phyloP scores from a whole-genome alignment of 2,797 vertebrate species.

The Muraenolepis orangiensis region DNA sequence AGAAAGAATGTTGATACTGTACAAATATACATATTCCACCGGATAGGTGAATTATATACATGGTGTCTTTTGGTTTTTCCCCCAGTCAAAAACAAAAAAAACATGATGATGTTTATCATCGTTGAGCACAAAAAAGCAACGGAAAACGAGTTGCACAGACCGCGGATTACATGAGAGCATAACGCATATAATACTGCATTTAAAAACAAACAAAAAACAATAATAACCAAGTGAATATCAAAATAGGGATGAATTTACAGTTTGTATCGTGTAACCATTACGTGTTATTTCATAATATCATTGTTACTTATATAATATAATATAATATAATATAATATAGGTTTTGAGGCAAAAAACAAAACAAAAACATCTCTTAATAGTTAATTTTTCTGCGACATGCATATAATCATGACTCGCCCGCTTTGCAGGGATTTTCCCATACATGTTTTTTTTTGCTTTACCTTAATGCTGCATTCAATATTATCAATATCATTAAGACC shows the following conservation, averaged over 20 bases:
- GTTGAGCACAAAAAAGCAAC: slow-evolving; percentile 5
- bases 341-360: slow-evolving; percentile 42
- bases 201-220: slow-evolving; percentile 29
- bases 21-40: slow-evolving; percentile 64
- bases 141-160: slow-evolving; percentile 4
- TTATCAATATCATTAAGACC: slow-evolving; percentile 3
- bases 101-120: slow-evolving; percentile 20
- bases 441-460: slow-evolving; percentile 24
- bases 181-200: slow-evolving; percentile 28
- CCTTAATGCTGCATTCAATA: slow-evolving; percentile 22
- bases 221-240: slow-evolving; percentile 32
- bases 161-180: slow-evolving; percentile 24
- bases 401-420: slow-evolving; percentile 46
- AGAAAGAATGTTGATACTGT: slow-evolving; percentile 49
- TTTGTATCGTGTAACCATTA: slow-evolving; percentile 35
- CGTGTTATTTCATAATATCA: slow-evolving; percentile 33
- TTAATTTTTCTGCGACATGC: slow-evolving; percentile 55
- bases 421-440: slow-evolving; percentile 18
- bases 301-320: slow-evolving; percentile 44
- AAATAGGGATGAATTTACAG: slow-evolving; percentile 51
- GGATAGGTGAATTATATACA: slow-evolving; percentile 46
- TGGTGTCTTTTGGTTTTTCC: slow-evolving; percentile 25
- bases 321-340: slow-evolving; percentile 42
- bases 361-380: slow-evolving; percentile 31
- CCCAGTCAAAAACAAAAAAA: slow-evolving; percentile 35